Evolutionary conservation across 2,888 invertebrate genomes (phyloP), one percentile per base, ranked within the genome.

Genomic region (Dichetophora obliterata): DNA sequence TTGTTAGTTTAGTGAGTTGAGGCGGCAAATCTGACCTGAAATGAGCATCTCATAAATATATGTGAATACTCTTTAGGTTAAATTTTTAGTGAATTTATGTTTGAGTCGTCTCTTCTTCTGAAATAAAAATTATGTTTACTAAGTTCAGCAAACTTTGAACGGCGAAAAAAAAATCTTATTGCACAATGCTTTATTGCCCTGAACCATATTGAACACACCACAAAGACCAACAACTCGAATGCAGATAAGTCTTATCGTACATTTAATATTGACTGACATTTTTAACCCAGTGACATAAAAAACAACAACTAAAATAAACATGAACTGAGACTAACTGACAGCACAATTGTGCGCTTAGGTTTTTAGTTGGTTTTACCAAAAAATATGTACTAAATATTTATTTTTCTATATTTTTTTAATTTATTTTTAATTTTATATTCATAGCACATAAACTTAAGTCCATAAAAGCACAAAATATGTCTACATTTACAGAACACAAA

Each of bases 251-350:
- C 11, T 65, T 74, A 74, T 74, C 73, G 54, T 52, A 54, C 65
- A 66, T 14, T 66, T 65, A 37, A 66, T 66, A 74, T 74, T 66
- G 54, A 74, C 74, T 16, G 52, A 54, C 8, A 63, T 66, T 63
- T 31, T 63, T 27, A 65, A 52, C 34, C 63, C 65, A 71, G 43
- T 71, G 43, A 57, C 43, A 57, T 16, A 71, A 34, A 57, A 71
- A 71, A 31, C 22, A 52, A 61, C 27, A 72, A 59, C 24, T 27
- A 27, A 16, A 59, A 54, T n/a, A 54, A 57, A 54, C 22, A 22
- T 24, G 24, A 72, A 31, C 19, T 11, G 54, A 8, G 1, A 43
- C 6, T n/a, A 8, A 71, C 57, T 50, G 22, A 48, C 16, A 9
- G 59, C 37, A 27, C 50, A 16, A 16, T 52, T 61, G 16, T 50